Conservation (phyloP, 2,888 invertebrate species). For the Aphidoletes aphidimyza region DNA sequence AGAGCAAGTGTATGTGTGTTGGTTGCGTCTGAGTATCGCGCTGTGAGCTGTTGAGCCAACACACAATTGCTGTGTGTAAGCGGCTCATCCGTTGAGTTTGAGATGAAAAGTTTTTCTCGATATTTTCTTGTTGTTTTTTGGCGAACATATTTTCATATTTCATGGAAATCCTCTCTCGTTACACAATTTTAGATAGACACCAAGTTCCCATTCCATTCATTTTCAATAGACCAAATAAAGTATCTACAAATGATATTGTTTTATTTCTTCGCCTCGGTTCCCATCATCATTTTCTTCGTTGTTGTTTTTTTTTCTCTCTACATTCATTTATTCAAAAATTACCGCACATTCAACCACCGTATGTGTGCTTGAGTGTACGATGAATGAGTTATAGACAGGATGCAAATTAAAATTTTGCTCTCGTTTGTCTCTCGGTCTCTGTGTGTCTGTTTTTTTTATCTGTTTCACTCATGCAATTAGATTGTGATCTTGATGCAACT, state of each 20-base stretch:
- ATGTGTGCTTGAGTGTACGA: background rate
- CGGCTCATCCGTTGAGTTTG: conserved; percentile 24
- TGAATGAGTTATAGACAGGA: conserved; percentile 17
- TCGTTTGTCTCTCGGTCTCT: too few species aligned
- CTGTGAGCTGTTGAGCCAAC: too few species aligned
- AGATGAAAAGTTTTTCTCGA: conserved; percentile 48
- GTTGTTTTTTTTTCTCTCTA: too few species aligned
- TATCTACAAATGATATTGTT: conserved; percentile 30
- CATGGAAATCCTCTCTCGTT: conserved; percentile 30
- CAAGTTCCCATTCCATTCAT: background rate
- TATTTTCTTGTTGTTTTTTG: conserved; percentile 42
- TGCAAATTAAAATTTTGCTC: conserved; percentile 20
- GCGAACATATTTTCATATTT: conserved; percentile 50
- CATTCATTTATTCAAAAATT: conserved; percentile 6
- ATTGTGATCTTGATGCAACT: background rate
- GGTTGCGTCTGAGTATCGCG: background rate
- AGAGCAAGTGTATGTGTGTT: background rate
- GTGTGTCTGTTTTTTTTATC: too few species aligned
- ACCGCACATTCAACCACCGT: conserved; percentile 37
- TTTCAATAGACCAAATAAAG: background rate
- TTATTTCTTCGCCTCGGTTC: conserved; percentile 11
- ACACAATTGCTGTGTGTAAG: too few species aligned
- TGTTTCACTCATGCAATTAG: conserved; percentile 36
- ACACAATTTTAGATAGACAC: conserved; percentile 1
- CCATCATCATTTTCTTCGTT: background rate